Conservation (phyloP, 2,888 invertebrate genomes). For the Tiphia femorata region DNA sequence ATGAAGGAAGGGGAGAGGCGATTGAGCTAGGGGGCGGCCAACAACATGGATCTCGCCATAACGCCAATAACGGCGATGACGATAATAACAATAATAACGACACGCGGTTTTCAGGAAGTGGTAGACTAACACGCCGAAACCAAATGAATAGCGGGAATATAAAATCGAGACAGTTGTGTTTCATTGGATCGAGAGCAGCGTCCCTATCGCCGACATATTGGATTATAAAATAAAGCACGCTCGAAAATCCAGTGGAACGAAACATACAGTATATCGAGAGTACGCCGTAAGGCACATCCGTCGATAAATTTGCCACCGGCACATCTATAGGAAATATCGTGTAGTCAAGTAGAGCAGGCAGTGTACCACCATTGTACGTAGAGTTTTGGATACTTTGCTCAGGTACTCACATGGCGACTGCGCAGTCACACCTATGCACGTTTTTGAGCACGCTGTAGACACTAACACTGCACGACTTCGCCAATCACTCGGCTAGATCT, state of each 20-base stretch:
- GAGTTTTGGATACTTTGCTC: conserved; percentile 29
- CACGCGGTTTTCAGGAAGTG: conserved; percentile 34
- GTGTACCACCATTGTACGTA: no score
- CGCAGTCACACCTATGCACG: conserved; percentile 67
- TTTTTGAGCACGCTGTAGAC: conserved; percentile 51
- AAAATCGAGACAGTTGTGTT: conserved; percentile 5
- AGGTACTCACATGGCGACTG: conserved; percentile 66
- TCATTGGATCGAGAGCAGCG: conserved; percentile 32
- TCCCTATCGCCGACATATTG: conserved; percentile 49
- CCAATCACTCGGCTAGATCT: no score
- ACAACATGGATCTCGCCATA: conserved; percentile 58
- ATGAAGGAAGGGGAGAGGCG: conserved; percentile 15
- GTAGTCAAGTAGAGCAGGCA: no score
- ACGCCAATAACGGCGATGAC: conserved; percentile 42
- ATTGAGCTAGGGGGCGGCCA: conserved; percentile 52
- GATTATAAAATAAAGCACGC: conserved; percentile 46
- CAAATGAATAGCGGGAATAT: no score
- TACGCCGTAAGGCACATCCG: neutral
- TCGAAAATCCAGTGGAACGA: conserved; percentile 40
- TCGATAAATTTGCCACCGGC: no score
- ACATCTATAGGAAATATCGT: no score
- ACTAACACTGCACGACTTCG: no score
- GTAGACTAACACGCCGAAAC: no score
- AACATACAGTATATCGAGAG: conserved; percentile 5
- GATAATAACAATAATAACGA: conserved; percentile 52